Conservation (phyloP, 2,888 invertebrate species). For the Agrilus cyanescens region DNA sequence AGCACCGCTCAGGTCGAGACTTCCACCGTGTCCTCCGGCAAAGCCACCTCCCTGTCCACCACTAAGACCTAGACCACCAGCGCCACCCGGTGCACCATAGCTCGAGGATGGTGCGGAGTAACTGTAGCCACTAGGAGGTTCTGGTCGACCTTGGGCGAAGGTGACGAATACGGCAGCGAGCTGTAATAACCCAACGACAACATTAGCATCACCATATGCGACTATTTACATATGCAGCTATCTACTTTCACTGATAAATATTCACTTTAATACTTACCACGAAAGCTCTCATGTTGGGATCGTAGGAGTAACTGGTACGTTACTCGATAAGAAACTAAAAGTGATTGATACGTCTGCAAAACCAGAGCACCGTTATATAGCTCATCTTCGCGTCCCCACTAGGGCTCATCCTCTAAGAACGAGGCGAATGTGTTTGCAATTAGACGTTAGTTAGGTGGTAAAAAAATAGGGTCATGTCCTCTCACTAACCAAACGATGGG, state of each 20-base stretch:
- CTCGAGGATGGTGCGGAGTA: conserved; percentile 32
- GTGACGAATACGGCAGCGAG: conserved; percentile 36
- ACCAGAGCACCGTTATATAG: conserved; percentile 23
- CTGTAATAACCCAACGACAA: conserved; percentile 16
- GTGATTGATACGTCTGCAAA: conserved; percentile 20
- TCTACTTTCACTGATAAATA: not conserved
- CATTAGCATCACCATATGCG: not conserved
- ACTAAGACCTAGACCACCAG: conserved; percentile 13
- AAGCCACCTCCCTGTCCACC: conserved; percentile 14
- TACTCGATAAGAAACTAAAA: conserved; percentile 23
- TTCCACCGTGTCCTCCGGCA: conserved; percentile 11
- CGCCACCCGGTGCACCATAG: conserved; percentile 24
- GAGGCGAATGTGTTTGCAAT: no score
- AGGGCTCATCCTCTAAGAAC: not conserved
- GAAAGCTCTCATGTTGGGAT: conserved; percentile 25
- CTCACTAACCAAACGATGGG: conserved; percentile 21
- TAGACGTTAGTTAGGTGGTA: conserved; percentile 20
- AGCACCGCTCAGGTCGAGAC: conserved; percentile 11
- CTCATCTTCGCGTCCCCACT: conserved; percentile 26
- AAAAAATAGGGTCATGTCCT: conserved; percentile 28
- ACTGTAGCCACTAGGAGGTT: conserved; percentile 40
- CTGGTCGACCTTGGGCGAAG: conserved; percentile 46
- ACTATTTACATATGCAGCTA: not conserved
- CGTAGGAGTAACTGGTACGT: conserved; percentile 19
- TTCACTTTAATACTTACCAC: conserved; percentile 24